Evolutionary conservation across 2,888 invertebrate genomes (phyloP).

Genomic region (Carabus problematicus): DNA sequence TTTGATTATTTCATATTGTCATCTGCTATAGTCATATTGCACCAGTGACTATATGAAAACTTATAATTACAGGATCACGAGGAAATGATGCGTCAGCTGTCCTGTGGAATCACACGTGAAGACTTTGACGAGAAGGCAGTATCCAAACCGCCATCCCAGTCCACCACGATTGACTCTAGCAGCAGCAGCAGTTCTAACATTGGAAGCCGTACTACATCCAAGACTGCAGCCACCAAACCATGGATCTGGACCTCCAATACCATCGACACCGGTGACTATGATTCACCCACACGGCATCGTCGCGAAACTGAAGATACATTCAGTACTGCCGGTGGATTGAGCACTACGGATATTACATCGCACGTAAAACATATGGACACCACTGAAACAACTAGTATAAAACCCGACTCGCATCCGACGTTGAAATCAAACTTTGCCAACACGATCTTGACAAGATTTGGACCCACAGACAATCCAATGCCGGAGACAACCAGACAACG

Average conservation of each 20-base stretch:
- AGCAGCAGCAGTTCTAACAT: conserved; percentile 40
- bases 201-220: conserved; percentile 38
- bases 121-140: conserved; percentile 52
- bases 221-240: conserved; percentile 52
- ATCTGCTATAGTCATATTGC: too few relatives aligned
- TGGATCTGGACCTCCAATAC: conserved; percentile 59
- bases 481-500: conserved; percentile 29
- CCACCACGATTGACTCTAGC: conserved; percentile 30
- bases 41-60: too few relatives aligned
- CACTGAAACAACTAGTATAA: conserved; percentile 45
- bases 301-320: conserved; percentile 58
- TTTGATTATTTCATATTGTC: too few relatives aligned
- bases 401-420: conserved; percentile 23
- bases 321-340: conserved; percentile 41
- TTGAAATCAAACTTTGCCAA: not conserved
- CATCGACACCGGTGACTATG: conserved; percentile 55
- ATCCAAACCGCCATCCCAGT: conserved; percentile 38
- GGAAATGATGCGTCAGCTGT: conserved; percentile 66
- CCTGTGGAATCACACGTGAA: conserved; percentile 65
- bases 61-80: conserved; percentile 65
- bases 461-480: conserved; percentile 1
- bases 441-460: not conserved
- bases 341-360: conserved; percentile 44
- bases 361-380: conserved; percentile 48
- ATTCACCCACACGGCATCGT: conserved; percentile 57